These are phyloP conservation scores for Carlito syrichta DNA, from an alignment of 2,113 vertebrate species.

Conservation along the genomic window DNA sequence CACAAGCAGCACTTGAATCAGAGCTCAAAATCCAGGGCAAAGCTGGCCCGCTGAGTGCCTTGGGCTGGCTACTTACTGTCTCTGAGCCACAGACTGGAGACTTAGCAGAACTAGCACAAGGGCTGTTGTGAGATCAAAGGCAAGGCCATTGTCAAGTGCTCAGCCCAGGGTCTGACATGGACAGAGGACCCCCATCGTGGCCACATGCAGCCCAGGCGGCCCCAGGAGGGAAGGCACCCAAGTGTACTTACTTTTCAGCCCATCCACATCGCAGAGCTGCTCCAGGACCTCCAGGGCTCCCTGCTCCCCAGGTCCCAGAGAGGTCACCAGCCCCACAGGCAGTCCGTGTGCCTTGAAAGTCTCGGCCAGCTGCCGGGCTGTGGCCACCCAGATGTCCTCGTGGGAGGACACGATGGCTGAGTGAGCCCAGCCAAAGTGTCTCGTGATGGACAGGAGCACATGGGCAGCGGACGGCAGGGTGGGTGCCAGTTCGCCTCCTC, in stretches of 20 bases:
- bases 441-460: conserved; percentile 86
- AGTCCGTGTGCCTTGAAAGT: conserved; percentile 86
- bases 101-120: not conserved
- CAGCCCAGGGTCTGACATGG: not conserved
- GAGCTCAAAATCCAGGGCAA: not conserved
- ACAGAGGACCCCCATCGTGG: not conserved
- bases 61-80: not conserved
- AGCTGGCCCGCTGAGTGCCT: not conserved
- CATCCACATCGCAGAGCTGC: not conserved
- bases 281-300: not conserved
- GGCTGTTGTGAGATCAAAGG: not conserved
- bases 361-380: conserved; percentile 84
- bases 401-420: conserved; percentile 88
- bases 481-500: conserved; percentile 60
- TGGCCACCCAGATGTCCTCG: conserved; percentile 90
- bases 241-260: conserved; percentile 38
- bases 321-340: conserved; percentile 84
- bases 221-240: not conserved
- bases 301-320: conserved; percentile 61
- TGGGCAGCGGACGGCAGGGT: conserved; percentile 81
- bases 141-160: not conserved
- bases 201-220: not conserved
- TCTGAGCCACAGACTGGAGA: not conserved
- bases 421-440: conserved; percentile 90
- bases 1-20: no score